Evolutionary conservation across 2,888 invertebrate genomes (phyloP).

Genomic region (Orchestes rusci): DNA sequence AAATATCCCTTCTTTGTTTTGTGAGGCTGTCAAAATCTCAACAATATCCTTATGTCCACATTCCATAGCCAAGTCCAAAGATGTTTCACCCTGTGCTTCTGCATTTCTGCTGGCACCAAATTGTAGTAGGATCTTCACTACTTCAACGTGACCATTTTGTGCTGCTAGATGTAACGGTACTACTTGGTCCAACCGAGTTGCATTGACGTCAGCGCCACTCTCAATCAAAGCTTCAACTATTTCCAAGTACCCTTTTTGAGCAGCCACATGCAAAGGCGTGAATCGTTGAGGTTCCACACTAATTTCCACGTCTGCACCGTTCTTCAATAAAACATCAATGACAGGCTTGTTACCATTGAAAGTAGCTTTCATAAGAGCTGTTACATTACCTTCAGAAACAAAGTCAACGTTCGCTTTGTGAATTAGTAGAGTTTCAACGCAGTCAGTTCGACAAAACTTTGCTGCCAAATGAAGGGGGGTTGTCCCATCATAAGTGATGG

Average conservation of each 20-base stretch:
- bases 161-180: neutral
- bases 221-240: neutral
- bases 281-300: neutral
- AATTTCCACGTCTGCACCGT: neutral
- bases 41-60: neutral
- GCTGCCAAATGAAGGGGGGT: neutral
- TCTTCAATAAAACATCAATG: neutral
- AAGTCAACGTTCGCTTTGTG: too few species aligned
- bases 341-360: neutral
- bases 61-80: neutral
- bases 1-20: too few species aligned
- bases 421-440: too few species aligned
- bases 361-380: neutral
- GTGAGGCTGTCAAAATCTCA: neutral
- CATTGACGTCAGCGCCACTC: neutral
- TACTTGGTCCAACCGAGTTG: too few species aligned
- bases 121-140: neutral
- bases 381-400: neutral
- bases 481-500: neutral
- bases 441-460: neutral
- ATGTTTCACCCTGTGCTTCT: neutral
- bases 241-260: neutral
- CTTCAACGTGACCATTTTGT: neutral
- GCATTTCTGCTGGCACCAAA: neutral
- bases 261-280: neutral